phyloP scores from a whole-genome alignment of 2,888 invertebrate species.

The Mesoligia furuncula region DNA sequence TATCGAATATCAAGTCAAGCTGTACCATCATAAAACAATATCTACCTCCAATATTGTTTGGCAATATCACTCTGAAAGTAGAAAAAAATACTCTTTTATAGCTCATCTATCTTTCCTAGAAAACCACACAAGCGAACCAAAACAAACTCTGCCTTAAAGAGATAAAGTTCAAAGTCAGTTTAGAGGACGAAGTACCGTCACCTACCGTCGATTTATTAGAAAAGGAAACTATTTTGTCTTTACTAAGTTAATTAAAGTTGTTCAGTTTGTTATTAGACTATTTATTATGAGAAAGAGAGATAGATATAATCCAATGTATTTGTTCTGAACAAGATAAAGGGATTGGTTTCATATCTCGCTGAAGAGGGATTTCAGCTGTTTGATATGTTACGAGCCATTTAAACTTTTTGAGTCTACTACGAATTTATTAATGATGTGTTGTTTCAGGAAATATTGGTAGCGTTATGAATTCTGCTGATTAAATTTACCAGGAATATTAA shows the following conservation, averaged over 20 bases:
- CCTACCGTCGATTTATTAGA: conserved; percentile 51
- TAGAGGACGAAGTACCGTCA: conserved; percentile 11
- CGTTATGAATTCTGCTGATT: fast-evolving
- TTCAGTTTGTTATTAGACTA: conserved; percentile 37
- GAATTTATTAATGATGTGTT: no score
- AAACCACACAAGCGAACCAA: conserved; percentile 11
- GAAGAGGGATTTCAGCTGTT: not conserved
- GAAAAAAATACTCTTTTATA: conserved; percentile 55
- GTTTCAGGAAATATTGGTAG: not conserved
- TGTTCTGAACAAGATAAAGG: not conserved
- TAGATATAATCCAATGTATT: conserved; percentile 10
- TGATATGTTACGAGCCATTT: not conserved
- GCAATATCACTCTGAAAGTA: conserved; percentile 54
- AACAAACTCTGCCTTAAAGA: conserved; percentile 1
- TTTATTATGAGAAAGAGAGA: conserved; percentile 27
- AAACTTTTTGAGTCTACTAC: not conserved
- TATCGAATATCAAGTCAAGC: conserved; percentile 52
- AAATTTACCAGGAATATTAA: not conserved
- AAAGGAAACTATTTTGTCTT: conserved; percentile 44
- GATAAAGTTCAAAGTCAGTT: conserved; percentile 27
- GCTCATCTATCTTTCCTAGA: conserved; percentile 54
- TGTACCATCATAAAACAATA: conserved; percentile 62
- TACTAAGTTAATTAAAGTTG: conserved; percentile 58
- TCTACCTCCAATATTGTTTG: conserved; percentile 64
- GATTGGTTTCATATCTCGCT: conserved; percentile 1